These are phyloP conservation scores for Pseudomugil gertrudae DNA, from an alignment of 2,797 vertebrate genomes.

Conservation along the genomic window DNA sequence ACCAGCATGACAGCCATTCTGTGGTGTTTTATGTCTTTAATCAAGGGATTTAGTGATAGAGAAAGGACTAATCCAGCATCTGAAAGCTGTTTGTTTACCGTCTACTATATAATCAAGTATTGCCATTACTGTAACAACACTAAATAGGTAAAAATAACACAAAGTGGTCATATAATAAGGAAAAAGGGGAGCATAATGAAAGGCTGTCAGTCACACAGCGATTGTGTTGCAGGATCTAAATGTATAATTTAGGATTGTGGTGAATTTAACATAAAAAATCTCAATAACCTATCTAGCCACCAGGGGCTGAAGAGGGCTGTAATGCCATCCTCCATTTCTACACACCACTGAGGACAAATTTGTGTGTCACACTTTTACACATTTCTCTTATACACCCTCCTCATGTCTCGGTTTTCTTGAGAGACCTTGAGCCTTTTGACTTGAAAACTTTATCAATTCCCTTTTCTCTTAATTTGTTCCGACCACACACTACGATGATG, in stretches of 20 bases:
- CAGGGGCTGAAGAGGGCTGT: constrained; percentile 69
- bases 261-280: constrained; percentile 14
- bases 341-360: constrained; percentile 29
- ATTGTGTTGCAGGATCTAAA: constrained; percentile 39
- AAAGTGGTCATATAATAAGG: constrained; percentile 50
- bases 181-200: constrained; percentile 52
- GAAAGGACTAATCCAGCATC: constrained; percentile 66
- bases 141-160: constrained; percentile 66
- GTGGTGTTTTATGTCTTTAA: constrained; percentile 64
- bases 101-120: constrained; percentile 56
- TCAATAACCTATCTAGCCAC: constrained; percentile 56
- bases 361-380: constrained; percentile 14
- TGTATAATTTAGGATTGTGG: constrained; percentile 34
- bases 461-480: background rate
- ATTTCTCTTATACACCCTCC: constrained; percentile 8
- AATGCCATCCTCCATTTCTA: constrained; percentile 26
- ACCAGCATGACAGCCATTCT: constrained; percentile 46
- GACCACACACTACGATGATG: background rate
- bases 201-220: constrained; percentile 43
- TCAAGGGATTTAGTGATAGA: constrained; percentile 55
- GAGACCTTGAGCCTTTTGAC: background rate
- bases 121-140: constrained; percentile 56
- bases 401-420: constrained; percentile 16
- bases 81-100: constrained; percentile 71
- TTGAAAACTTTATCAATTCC: background rate